Base-by-base conservation (phyloP, 2,888 invertebrate genomes). In the Heliconius ethilla region DNA sequence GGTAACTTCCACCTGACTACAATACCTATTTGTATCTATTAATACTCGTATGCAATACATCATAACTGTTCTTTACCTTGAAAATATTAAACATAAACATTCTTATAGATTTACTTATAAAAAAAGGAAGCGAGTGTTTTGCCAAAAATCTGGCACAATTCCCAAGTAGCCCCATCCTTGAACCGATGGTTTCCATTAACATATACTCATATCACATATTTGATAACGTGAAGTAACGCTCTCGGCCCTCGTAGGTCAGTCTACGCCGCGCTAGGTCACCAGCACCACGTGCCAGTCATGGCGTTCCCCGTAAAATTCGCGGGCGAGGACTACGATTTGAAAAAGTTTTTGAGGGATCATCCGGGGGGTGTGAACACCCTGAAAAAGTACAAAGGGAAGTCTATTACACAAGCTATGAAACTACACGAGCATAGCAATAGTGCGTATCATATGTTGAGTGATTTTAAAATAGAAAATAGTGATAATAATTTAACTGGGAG, bases 341-440 rank as follows among this genome's bases (percentile, higher is more conserved):
- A 95, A 70, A 88, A 92, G 59, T 97, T 97, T 85, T 84, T 97
- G 75, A 95, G 94, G 75, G 96, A 97, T 83, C 97, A 97, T 88
- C 97, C 97, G 0, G 97, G 97, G 0, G 97, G 97, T 0, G 87
- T 95, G 0, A 96, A 96, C 83, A 96, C 96, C 2, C 88, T 97
- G 1, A 91, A 94, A 82, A 89, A 89, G n/a, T 96, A 93, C 82
- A 90, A 93, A 84, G 95, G 95, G 7, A 95, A 93, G 84, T 95
- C 95, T 75, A 89, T 96, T 55, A 87, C 92, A 29, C 88, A 91
- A 27, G 95, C 94, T 22, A 95, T 96, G 95, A 83, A 87, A 70
- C 90, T 94, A 29, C 95, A 94, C 59, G 92, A 95, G 15, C 96
- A 97, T 86, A 96, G 96, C 81, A 88, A 88, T 70, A 95, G 96